A percentile compares a stretch with the other conserved stretches of the same genome.
Conservation (phyloP, 2,888 invertebrate species). For the Dicranocentrus wangi region DNA sequence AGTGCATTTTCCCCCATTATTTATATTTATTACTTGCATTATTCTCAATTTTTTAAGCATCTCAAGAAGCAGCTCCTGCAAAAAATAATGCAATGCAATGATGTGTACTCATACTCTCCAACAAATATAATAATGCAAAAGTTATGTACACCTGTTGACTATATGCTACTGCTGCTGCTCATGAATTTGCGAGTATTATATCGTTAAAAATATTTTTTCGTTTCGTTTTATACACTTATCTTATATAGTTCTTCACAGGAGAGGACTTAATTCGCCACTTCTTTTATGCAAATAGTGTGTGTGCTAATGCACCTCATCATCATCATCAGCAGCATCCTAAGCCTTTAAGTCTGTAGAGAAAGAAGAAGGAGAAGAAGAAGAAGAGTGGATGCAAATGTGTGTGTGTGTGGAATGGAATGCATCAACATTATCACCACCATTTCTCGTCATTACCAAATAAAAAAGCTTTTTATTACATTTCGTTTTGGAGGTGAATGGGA, state of each 20-base stretch:
- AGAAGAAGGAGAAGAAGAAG: background rate
- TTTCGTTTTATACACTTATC: background rate
- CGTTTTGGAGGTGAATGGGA: conserved; percentile 50
- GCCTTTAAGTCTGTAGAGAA: background rate
- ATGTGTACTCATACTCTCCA: background rate
- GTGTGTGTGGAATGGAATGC: background rate
- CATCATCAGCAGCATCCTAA: background rate
- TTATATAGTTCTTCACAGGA: background rate
- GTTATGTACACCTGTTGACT: conserved; percentile 14
- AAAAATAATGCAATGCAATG: no score
- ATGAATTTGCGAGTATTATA: conserved; percentile 3
- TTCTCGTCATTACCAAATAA: conserved; percentile 44
- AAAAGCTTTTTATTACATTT: conserved; percentile 50
- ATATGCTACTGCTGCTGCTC: no score
- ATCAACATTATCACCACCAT: conserved; percentile 19
- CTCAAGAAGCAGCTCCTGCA: no score
- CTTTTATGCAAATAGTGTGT: conserved; percentile 4
- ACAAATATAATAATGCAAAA: background rate
- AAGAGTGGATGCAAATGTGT: background rate
- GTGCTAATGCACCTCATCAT: background rate
- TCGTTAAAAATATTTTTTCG: conserved; percentile 12
- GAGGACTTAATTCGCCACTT: conserved; percentile 5
- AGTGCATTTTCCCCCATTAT: conserved; percentile 11
- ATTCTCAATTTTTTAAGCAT: conserved; percentile 12
- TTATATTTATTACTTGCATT: conserved; percentile 20